Conservation (phyloP, 2,797 vertebrate genomes). For the Neopelma chrysocephalum region DNA sequence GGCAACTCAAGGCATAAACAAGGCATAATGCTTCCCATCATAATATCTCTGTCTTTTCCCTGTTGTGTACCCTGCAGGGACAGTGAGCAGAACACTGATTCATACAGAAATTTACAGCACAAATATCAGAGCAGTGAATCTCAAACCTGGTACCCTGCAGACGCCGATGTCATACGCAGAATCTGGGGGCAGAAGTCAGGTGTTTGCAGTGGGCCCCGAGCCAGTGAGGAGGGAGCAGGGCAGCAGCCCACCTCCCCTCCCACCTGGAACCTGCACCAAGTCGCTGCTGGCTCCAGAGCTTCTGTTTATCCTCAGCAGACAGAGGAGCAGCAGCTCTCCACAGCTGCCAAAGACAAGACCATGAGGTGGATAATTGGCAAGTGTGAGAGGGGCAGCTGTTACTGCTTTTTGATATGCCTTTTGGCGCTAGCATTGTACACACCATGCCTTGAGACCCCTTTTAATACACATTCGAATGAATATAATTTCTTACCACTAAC, state of each 20-base stretch:
- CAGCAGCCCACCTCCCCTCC: background rate
- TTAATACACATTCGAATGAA: background rate
- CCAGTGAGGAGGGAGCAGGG: rapidly evolving
- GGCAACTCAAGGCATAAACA: background rate
- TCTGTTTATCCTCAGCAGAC: background rate
- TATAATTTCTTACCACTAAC: background rate
- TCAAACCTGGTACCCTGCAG: background rate
- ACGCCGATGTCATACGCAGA: rapidly evolving
- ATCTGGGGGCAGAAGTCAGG: background rate
- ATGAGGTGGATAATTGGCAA: background rate
- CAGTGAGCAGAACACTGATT: background rate
- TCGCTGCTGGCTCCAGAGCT: rapidly evolving
- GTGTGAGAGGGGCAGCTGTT: background rate
- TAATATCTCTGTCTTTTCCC: background rate
- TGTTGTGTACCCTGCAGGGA: background rate
- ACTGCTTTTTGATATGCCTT: background rate
- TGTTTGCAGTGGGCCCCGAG: no score
- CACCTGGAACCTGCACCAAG: background rate
- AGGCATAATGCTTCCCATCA: rapidly evolving
- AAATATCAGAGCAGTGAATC: background rate
- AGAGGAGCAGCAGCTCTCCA: background rate
- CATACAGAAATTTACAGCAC: background rate
- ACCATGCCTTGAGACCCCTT: background rate
- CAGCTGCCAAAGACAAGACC: background rate
- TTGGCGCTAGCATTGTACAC: background rate